Evolutionary conservation across 2,797 vertebrate species (phyloP), one percentile per base, ranked within the genome.

Genomic region (Falco naumanni): DNA sequence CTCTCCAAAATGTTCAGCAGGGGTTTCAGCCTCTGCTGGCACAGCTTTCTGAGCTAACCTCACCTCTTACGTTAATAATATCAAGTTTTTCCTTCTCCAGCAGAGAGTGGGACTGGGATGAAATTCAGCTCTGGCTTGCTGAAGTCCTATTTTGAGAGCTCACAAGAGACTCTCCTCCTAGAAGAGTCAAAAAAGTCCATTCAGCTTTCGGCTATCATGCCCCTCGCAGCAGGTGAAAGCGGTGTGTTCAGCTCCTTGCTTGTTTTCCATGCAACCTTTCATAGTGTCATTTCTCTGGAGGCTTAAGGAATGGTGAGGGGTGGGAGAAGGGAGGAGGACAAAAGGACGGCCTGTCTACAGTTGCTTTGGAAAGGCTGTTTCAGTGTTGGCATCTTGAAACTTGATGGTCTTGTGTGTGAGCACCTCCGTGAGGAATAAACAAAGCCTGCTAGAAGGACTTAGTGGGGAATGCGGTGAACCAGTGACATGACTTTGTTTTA

Each of bases 1-100:
- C 84, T 89, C 77, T 87, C 57, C 64, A 80, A 48, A 82, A 63
- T 0, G 56, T 70, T 31, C 77, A 91, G 57, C 80, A 68, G 89
- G 72, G 94, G 90, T 54, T 86, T 89, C 93, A 94, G 87, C 68
- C 82, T 84, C 68, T 86, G 64, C 87, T 93, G 83, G 79, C 85
- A 84, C 7, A 1, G 22, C 13, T n/a, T 94, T 60, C 80, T 33
- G 37, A 51, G 86, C 68, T 91, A 94, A 96, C 93, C 56, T 95
- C 92, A 94, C 92, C 85, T 83, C 91, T 94, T 93, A 82, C 3
- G 5, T 94, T 96, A 93, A 94, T 86, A 86, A 59, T 79, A 86
- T 80, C 72, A 70, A 91, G 68, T 95, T 97, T 96, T 96, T 70
- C 85, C 88, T 87, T 96, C 87, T 96, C 89, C 85, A 91, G 77